Conservation (phyloP, 2,797 vertebrate genomes). For the Cephalopachus bancanus region DNA sequence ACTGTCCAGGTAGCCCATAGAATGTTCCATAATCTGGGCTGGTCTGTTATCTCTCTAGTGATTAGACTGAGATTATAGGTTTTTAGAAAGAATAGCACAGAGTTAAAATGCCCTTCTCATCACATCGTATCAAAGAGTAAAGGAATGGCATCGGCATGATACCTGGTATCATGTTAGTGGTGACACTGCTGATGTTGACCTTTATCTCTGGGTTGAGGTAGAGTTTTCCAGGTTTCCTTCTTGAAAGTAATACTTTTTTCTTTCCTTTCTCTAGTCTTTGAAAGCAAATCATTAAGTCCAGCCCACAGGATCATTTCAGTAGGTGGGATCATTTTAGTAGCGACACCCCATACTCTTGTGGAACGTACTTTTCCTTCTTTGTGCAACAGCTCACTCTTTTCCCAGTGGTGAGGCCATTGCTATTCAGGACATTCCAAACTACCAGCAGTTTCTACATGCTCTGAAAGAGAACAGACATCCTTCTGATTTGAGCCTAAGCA, state of each 20-base stretch:
- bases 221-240: background rate
- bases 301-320: background rate
- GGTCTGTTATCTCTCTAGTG: background rate
- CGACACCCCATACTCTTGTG: accelerated
- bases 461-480: too few relatives aligned
- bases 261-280: background rate
- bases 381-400: background rate
- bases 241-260: background rate
- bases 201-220: background rate
- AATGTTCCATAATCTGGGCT: background rate
- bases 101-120: background rate
- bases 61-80: background rate
- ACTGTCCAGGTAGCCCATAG: background rate
- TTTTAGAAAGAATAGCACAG: background rate
- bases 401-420: accelerated
- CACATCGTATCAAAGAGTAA: background rate
- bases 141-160: background rate
- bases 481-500: background rate
- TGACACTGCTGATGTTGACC: background rate
- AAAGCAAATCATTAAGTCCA: background rate
- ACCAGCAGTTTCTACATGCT: accelerated
- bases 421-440: background rate
- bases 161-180: background rate
- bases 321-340: background rate
- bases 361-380: accelerated